Conservation (phyloP, 2,888 invertebrate genomes). For the Noctua comes region DNA sequence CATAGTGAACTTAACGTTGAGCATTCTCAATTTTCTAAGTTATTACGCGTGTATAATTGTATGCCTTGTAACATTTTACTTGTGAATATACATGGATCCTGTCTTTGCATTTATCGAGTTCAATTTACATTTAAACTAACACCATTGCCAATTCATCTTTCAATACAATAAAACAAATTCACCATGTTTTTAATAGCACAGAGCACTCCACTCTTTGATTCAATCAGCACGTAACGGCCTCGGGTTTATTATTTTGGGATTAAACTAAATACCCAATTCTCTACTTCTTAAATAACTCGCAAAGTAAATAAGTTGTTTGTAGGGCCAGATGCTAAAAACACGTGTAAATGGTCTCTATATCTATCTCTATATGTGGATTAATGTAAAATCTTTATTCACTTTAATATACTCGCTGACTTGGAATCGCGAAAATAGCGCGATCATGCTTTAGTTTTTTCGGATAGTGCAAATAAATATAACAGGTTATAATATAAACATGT, state of each 20-base stretch:
- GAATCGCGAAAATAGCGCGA: conserved; percentile 30
- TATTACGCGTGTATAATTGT: conserved; percentile 2
- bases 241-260: conserved; percentile 11
- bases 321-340: conserved; percentile 32
- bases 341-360: conserved; percentile 10
- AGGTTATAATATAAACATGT: conserved; percentile 71
- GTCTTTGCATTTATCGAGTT: background rate
- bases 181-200: background rate
- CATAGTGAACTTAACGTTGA: conserved; percentile 34
- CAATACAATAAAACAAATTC: background rate
- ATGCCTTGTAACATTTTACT: conserved; percentile 3
- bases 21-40: conserved; percentile 27
- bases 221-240: background rate
- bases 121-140: background rate
- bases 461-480: conserved; percentile 70
- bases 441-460: conserved; percentile 39
- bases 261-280: conserved; percentile 18
- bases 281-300: conserved; percentile 22
- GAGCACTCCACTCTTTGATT: conserved; percentile 21
- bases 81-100: too few species aligned
- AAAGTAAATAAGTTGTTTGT: conserved; percentile 39
- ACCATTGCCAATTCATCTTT: background rate
- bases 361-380: conserved; percentile 8
- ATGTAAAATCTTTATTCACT: conserved; percentile 9
- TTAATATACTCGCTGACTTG: conserved; percentile 32